Base-by-base conservation (phyloP, 2,888 invertebrate species). In the Thecocarcelia acutangulata region DNA sequence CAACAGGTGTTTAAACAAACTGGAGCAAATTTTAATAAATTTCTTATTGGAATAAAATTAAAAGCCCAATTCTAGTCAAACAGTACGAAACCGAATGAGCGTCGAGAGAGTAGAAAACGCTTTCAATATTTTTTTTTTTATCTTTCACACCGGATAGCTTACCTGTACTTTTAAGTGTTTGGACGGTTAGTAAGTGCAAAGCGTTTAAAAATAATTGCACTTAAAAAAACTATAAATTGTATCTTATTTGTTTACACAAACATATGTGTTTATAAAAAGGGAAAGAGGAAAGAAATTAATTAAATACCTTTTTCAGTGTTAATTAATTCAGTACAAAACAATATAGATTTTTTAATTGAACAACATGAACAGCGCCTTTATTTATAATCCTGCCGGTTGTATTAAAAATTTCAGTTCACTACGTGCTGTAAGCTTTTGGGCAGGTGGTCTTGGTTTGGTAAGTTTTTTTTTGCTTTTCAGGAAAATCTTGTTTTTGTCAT, bases 401-500 rank as follows among this genome's bases (percentile, higher is more conserved):
- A 58, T 84, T 2, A 83, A 81, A 33, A 81, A 84, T 54, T 85
- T 80, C 24, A 21, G 37, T 3, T 63, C 73, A 12, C 37, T 85
- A 3, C 84, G 83, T 15, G 46, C n/a, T 13, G 54, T 75, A 0
- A 80, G 80, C 1, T 21, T 81, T n/a, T 85, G 84, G 84, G 84
- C 84, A 24, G 85, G 81, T 15, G 61, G 21, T 50, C 66, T 85
- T 42, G 83, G 84, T 42, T 50, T 85, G 84, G 85, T 85, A 76
- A 85, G 85, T 83, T 17, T 17, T 24, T n/a, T 33, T 56, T 21
- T 13, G 6, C 11, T 28, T 52, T 3, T 15, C 9, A 56, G 12
- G 9, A 4, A 37, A 58, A 58, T 6, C 6, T 28, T 56, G 48
- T 12, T 73, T 44, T 54, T 63, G 44, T 48, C 8, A 37, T 21